Percentiles rank a stretch among this genome's conserved stretches.
Evolutionary conservation across 2,888 invertebrate species (phyloP).

Genomic region (Epirrhoe tristata): DNA sequence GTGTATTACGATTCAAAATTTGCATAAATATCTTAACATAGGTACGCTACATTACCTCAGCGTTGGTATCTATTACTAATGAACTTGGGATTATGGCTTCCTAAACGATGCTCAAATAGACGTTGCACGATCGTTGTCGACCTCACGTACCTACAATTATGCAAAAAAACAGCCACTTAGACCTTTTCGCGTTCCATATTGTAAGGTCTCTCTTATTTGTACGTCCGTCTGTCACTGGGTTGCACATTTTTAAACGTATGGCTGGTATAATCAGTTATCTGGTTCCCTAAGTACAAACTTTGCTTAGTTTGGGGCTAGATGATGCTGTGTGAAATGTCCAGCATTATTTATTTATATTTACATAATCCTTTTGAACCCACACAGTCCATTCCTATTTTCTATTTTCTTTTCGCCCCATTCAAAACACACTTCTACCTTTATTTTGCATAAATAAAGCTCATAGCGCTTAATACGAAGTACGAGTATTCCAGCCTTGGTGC

Average conservation of each 20-base stretch:
- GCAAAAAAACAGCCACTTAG: neutral
- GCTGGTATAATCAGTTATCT: too few relatives aligned
- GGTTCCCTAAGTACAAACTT: too few relatives aligned
- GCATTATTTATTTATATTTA: too few relatives aligned
- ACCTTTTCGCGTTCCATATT: neutral
- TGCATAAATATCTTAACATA: neutral
- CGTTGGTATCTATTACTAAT: slow-evolving; percentile 11
- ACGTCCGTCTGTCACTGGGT: too few relatives aligned
- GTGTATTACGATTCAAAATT: neutral
- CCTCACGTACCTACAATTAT: neutral
- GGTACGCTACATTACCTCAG: neutral
- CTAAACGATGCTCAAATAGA: slow-evolving; percentile 3
- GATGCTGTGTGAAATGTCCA: too few relatives aligned
- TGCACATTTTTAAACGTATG: too few relatives aligned
- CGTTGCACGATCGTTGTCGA: neutral
- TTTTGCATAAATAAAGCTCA: neutral
- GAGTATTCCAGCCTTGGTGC: slow-evolving; percentile 17
- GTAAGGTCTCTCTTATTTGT: too few relatives aligned
- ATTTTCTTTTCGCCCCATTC: too few relatives aligned
- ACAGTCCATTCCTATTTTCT: too few relatives aligned
- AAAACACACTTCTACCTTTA: neutral
- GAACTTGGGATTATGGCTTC: neutral
- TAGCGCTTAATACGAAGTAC: slow-evolving; percentile 2
- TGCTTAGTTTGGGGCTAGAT: too few relatives aligned
- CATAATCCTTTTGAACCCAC: too few relatives aligned